Base-by-base conservation (phyloP, 2,797 vertebrate genomes). In the Alauda arvensis region DNA sequence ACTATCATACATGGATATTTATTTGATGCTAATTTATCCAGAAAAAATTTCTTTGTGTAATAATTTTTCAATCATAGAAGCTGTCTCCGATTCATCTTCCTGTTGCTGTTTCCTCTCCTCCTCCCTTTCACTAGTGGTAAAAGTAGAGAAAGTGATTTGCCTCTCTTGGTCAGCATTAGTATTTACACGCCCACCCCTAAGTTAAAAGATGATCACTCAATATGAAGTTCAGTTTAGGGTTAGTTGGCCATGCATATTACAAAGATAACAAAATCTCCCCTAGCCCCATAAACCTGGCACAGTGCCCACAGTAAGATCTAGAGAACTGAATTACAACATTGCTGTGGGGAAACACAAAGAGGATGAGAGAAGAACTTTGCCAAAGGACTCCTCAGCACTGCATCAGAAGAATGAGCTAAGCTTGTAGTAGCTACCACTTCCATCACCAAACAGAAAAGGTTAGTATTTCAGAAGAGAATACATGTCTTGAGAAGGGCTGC, bases 31-130 rank as follows among this genome's bases (percentile, higher is more conserved):
- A 9, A 69, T 31, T 55, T 49, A n/a, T 24, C 21, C 51, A 61
- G 17, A 33, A 72, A 56, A 59, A 5, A 48, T 7, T 37, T 48
- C 18, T 28, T 12, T 18, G 7, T 10, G 4, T 4, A 71, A 40
- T 8, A 53, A 4, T 2, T 57, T 57, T 57, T 80, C n/a, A 25
- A 40, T 28, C 51, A 51, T 0, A 17, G 34, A 77, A 77, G 51
- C 11, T 1, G 37, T 51, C 88, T 88, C 80, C 3, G 0, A 86
- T 63, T 79, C 79, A 83, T 40, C 68, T 20, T 63, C 74, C 28
- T 28, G 34, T 65, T 49, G 72, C 0, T 1, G 18, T 23, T 43
- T 56, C 9, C n/a, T 19, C n/a, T 13, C 7, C 6, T 2, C 8
- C 3, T 4, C 0, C 0, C 13, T n/a, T 57, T 53, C 16, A 7